phyloP scores from a whole-genome alignment of 2,888 invertebrate genomes.

The Andrena bucephala region DNA sequence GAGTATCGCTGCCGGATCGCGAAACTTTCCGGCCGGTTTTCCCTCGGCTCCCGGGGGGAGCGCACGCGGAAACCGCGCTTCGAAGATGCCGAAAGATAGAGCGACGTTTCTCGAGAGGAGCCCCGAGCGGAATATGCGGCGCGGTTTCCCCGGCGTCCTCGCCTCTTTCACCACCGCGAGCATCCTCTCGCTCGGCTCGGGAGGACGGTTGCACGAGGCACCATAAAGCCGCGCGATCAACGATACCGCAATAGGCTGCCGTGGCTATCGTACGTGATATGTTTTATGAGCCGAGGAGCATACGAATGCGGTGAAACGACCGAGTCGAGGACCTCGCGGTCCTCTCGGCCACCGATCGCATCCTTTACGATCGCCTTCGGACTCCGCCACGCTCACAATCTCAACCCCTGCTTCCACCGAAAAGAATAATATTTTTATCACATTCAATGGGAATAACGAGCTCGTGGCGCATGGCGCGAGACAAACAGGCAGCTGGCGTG shows the following conservation, averaged over 20 bases:
- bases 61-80: constrained; percentile 42
- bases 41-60: not conserved
- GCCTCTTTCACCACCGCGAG: not conserved
- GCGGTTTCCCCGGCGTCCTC: constrained; percentile 1
- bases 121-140: constrained; percentile 52
- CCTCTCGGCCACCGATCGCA: constrained; percentile 12
- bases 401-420: not conserved
- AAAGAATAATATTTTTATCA: too few species aligned
- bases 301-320: constrained; percentile 65
- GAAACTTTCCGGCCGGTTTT: constrained; percentile 34
- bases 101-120: constrained; percentile 48
- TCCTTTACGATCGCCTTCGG: constrained; percentile 50
- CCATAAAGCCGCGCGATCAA: constrained; percentile 78
- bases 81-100: constrained; percentile 65
- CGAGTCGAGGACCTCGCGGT: constrained; percentile 15
- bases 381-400: constrained; percentile 23
- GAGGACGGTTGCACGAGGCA: constrained; percentile 59
- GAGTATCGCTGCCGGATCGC: constrained; percentile 30
- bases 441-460: too few species aligned
- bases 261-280: constrained; percentile 67
- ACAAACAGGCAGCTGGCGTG: too few species aligned
- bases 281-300: constrained; percentile 73
- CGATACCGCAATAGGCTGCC: constrained; percentile 73
- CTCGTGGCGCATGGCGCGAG: too few species aligned
- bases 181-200: constrained; percentile 26